Percentiles rank a stretch among this genome's conserved stretches.
Conservation (phyloP, 2,113 vertebrate genomes). For the Dipodomys merriami region DNA sequence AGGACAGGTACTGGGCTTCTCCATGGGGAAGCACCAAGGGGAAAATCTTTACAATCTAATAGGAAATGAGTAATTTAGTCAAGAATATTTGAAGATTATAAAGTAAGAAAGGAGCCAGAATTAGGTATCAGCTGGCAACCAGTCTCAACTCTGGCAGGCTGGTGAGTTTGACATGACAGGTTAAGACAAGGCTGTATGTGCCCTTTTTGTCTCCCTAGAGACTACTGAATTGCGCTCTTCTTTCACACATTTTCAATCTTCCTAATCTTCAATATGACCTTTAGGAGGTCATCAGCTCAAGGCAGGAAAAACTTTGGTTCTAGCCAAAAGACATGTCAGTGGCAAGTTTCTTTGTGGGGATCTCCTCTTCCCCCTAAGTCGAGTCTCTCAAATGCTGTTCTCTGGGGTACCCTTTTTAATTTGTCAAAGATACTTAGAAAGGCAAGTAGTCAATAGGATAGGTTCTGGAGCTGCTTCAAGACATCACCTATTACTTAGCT, state of each 20-base stretch:
- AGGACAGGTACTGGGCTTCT: not conserved
- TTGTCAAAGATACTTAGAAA: slow-evolving; percentile 14
- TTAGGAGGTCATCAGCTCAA: not conserved
- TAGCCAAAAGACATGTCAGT: not conserved
- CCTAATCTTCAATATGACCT: not conserved
- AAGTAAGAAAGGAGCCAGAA: not conserved
- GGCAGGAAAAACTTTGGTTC: slow-evolving; percentile 10
- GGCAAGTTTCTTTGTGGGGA: not conserved
- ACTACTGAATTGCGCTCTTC: not conserved
- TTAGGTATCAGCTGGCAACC: not conserved
- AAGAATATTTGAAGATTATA: slow-evolving; percentile 6
- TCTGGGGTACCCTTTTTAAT: not conserved
- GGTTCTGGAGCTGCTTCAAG: not conserved
- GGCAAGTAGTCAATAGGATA: not conserved
- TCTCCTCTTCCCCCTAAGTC: not conserved
- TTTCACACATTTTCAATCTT: not conserved
- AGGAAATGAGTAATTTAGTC: not conserved
- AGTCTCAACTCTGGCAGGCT: not conserved
- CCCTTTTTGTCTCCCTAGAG: not conserved
- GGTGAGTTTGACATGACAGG: not conserved
- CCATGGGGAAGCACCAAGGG: not conserved
- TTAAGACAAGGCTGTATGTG: accelerated
- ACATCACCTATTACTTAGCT: not conserved
- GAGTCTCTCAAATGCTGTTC: not conserved
- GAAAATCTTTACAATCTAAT: slow-evolving; percentile 27